phyloP scores from a whole-genome alignment of 2,888 invertebrate species.

The Drosophila austrosaltans region DNA sequence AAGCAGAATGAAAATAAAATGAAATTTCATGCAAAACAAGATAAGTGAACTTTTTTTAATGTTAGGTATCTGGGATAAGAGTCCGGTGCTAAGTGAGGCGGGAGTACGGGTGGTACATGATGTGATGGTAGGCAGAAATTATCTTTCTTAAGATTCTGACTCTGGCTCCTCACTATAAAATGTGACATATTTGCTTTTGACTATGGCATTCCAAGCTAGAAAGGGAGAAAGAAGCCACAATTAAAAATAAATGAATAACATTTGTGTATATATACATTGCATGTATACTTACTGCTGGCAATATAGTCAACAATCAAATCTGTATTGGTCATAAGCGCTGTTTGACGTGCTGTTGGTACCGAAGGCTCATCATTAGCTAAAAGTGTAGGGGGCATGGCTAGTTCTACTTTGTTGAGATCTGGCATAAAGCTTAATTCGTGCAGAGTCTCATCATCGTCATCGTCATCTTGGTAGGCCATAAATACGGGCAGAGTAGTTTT shows the following conservation, averaged over 20 bases:
- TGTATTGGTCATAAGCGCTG: constrained; percentile 39
- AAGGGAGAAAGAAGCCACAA: background rate
- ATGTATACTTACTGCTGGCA: constrained; percentile 85
- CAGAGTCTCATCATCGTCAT: constrained; percentile 51
- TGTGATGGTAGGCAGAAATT: background rate
- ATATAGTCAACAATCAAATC: constrained; percentile 86
- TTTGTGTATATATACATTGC: too few relatives aligned
- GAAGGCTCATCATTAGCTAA: constrained; percentile 10
- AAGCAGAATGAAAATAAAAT: constrained; percentile 1
- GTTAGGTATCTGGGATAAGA: background rate
- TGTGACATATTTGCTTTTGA: constrained; percentile 85
- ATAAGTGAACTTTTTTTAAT: constrained; percentile 5
- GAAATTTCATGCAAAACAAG: constrained; percentile 17
- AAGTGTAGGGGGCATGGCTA: constrained; percentile 15
- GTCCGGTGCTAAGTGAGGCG: background rate
- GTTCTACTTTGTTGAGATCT: constrained; percentile 55
- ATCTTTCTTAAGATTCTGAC: constrained; percentile 42
- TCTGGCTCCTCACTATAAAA: constrained; percentile 85
- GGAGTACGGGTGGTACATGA: background rate
- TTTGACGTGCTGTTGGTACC: constrained; percentile 5
- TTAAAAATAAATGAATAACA: constrained; percentile 4
- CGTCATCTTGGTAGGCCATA: constrained; percentile 31
- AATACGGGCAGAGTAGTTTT: constrained; percentile 45
- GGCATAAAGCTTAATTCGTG: constrained; percentile 64
- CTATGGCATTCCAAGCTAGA: constrained; percentile 90